Evolutionary conservation across 2,113 vertebrate species (phyloP), one percentile per base, ranked within the genome.

Genomic region (Symphodus melops): DNA sequence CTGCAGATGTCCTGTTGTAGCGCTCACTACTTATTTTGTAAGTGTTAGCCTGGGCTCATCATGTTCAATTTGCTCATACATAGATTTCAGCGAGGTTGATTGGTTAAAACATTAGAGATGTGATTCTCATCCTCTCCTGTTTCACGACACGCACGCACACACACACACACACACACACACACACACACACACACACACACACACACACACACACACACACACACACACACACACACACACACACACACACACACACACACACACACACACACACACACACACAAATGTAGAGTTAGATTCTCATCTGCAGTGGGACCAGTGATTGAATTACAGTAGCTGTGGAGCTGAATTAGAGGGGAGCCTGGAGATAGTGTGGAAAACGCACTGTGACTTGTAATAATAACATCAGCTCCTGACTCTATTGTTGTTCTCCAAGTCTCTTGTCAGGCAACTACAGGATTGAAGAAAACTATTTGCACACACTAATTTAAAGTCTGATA

Each of bases 321-420:
- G 86, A 92, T 90, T 86, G 64, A 87, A 92, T 91, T 85, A 87
- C 66, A 77, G 60, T 20, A 73, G 81, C 84, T 74, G 44, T 65
- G 74, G 82, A 84, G 68, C 68, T 82, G 79, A 90, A 91, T 88
- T 77, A 78, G 74, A 89, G 72, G 66, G 62, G 28, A 68, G 16
- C 59, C 46, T 66, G 21, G 68, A 76, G 73, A 67, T 44, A 6
- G 75, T 62, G 64, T 71, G 63, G 67, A 75, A 88, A 89, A 86
- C 78, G 69, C 75, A 59, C 52, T 68, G 65, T 36, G 61, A 63
- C 67, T 82, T 75, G 68, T 75, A 80, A 87, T 78, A 59, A 68
- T 72, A 71, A 83, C 64, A 79, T 74, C 76, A 60, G n/a, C 23
- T 49, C 82, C 67, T 79, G 57, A 65, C 60, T 82, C 13, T 58